These are phyloP conservation scores for Drosophila dunni DNA, from an alignment of 1,140 invertebrate genomes.

Conservation along the genomic window DNA sequence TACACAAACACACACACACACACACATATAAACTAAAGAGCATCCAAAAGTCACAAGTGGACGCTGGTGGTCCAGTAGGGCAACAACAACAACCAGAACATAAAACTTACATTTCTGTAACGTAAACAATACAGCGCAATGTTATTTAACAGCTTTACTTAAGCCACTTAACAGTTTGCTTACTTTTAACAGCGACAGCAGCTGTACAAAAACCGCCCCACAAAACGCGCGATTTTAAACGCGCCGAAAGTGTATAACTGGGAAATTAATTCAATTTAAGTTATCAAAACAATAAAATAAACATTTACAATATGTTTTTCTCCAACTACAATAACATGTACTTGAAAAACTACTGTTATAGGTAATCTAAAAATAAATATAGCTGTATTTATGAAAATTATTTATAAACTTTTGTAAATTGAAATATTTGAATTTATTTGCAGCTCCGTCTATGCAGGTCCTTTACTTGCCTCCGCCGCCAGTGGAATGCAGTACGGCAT, in stretches of 20 bases:
- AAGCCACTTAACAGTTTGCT: constrained; percentile 22
- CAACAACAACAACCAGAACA: constrained; percentile 23
- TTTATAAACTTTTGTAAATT: background rate
- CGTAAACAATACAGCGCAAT: constrained; percentile 65
- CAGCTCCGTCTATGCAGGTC: constrained; percentile 78
- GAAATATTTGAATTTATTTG: constrained; percentile 13
- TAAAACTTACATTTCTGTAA: constrained; percentile 41
- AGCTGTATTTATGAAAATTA: background rate
- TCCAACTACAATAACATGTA: constrained; percentile 83
- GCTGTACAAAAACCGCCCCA: constrained; percentile 35
- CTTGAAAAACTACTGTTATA: constrained; percentile 81
- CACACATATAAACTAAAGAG: constrained; percentile 22
- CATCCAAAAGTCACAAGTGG: constrained; percentile 39
- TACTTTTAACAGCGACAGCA: constrained; percentile 21
- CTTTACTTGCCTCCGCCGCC: constrained; percentile 67
- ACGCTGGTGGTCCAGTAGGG: constrained; percentile 61
- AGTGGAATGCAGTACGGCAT: constrained; percentile 79
- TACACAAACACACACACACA: constrained; percentile 1
- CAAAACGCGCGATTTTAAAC: constrained; percentile 54
- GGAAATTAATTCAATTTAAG: background rate
- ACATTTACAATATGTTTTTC: constrained; percentile 71
- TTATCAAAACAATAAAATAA: background rate
- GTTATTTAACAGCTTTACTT: constrained; percentile 62
- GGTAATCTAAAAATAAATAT: constrained; percentile 49
- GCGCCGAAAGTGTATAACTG: constrained; percentile 14